Evolutionary conservation across 2,113 vertebrate species (phyloP).

Genomic region (Eudyptes chrysolophus): DNA sequence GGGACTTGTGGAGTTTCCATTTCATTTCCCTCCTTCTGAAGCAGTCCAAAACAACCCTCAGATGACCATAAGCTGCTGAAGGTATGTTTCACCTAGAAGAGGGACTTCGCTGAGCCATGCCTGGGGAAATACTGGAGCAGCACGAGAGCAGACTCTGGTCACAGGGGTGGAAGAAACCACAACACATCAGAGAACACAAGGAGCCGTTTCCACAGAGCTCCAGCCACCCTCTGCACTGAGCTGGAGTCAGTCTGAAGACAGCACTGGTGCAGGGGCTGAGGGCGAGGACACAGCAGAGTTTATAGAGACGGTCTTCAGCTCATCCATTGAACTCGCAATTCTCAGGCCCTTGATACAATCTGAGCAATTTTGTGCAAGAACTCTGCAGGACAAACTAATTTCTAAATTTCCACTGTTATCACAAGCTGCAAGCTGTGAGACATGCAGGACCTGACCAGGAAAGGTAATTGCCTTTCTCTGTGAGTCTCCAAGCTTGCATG

Average conservation of each 20-base stretch:
- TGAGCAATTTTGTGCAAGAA: not conserved
- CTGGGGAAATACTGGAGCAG: not conserved
- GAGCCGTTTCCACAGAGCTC: not conserved
- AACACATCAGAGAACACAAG: not conserved
- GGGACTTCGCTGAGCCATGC: not conserved
- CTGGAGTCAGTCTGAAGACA: not conserved
- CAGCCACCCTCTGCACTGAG: not conserved
- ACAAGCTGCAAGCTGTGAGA: no score
- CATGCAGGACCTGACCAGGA: not conserved
- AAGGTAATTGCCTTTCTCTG: not conserved
- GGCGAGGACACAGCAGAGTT: not conserved
- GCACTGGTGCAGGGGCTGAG: not conserved
- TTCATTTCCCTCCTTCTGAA: not conserved
- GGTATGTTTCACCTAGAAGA: not conserved
- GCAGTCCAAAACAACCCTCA: not conserved
- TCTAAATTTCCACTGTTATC: not conserved
- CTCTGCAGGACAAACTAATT: not conserved
- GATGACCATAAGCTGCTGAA: not conserved
- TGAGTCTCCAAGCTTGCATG: not conserved
- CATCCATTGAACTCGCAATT: not conserved
- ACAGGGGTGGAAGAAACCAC: not conserved
- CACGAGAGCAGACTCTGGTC: not conserved
- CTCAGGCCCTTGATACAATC: not conserved
- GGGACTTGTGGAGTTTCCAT: not conserved
- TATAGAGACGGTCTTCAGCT: accelerated